Evolutionary conservation across 1,140 invertebrate species (phyloP).

Genomic region (Trachymyrmex cornetzi): DNA sequence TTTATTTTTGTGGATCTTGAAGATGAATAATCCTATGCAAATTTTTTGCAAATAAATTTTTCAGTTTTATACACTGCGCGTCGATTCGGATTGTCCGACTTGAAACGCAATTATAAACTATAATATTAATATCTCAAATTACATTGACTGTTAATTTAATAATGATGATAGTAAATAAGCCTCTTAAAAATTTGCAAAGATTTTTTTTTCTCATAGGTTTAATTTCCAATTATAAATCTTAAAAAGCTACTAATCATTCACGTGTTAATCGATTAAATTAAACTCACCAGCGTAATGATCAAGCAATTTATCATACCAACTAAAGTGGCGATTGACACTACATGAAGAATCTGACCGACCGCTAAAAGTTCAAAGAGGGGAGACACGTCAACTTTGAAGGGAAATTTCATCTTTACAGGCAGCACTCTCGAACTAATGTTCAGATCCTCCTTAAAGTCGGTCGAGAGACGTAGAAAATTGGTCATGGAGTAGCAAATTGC

Average conservation of each 20-base stretch:
- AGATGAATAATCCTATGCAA: too few species aligned
- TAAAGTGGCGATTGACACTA: constrained; percentile 1
- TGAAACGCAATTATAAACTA: too few species aligned
- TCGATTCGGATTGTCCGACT: too few species aligned
- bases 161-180: too few species aligned
- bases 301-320: constrained; percentile 40
- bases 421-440: constrained; percentile 32
- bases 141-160: too few species aligned
- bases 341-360: constrained; percentile 29
- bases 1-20: too few species aligned
- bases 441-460: background rate
- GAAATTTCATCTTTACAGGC: constrained; percentile 66
- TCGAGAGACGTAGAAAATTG: background rate
- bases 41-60: too few species aligned
- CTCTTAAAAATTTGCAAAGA: too few species aligned
- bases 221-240: background rate
- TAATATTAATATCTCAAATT: too few species aligned
- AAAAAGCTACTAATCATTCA: background rate
- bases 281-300: constrained; percentile 63
- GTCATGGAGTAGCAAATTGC: constrained; percentile 23
- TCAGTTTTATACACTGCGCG: too few species aligned
- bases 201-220: too few species aligned
- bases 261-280: background rate
- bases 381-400: constrained; percentile 27
- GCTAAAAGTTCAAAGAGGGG: constrained; percentile 57